Conservation (phyloP, 2,888 invertebrate genomes). For the Metalampra italica region DNA sequence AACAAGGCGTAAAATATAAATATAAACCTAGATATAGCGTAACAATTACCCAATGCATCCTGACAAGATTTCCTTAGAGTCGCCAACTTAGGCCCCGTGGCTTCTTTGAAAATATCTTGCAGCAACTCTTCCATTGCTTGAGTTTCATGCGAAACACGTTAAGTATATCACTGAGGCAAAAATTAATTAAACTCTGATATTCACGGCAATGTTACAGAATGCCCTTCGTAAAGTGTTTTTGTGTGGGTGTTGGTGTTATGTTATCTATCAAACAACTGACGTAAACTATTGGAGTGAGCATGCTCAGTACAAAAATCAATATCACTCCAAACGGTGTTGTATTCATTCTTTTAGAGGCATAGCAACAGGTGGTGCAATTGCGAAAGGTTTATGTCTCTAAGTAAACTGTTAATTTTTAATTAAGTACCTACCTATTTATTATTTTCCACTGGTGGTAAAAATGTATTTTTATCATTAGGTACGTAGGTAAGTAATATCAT, state of each 20-base stretch:
- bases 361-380: constrained; percentile 47
- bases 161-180: neutral
- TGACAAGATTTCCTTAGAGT: constrained; percentile 89
- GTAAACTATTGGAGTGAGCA: constrained; percentile 45
- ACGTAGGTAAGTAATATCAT: no score
- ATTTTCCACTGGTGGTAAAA: no score
- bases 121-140: constrained; percentile 90
- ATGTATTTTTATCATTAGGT: no score
- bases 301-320: constrained; percentile 70
- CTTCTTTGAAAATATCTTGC: constrained; percentile 90
- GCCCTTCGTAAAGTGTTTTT: constrained; percentile 10
- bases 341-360: constrained; percentile 25
- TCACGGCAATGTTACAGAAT: neutral
- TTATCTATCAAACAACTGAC: constrained; percentile 45
- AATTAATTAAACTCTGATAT: neutral
- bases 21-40: no score
- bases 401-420: neutral
- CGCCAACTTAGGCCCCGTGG: constrained; percentile 86
- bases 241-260: constrained; percentile 50
- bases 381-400: neutral
- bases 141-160: neutral
- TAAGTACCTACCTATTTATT: no score
- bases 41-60: constrained; percentile 87
- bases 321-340: constrained; percentile 30
- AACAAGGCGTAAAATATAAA: no score